phyloP scores from a whole-genome alignment of 1,140 invertebrate genomes.

The Epicauta chinensis region DNA sequence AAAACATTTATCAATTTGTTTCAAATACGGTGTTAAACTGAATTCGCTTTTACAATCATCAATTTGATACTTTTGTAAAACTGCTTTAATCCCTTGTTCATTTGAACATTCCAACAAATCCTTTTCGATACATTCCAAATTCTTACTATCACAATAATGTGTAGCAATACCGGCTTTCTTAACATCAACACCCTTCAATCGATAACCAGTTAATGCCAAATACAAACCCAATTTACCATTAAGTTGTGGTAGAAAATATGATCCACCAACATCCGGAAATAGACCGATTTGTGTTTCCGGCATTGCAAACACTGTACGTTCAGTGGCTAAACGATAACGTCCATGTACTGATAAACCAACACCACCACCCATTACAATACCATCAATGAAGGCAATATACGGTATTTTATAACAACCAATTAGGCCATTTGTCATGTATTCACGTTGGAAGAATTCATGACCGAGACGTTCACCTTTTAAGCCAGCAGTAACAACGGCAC shows the following conservation, averaged over 20 bases:
- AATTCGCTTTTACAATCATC: conserved; percentile 57
- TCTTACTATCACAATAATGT: conserved; percentile 72
- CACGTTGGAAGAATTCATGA: conserved; percentile 81
- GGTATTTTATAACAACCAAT: conserved; percentile 89
- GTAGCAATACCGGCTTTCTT: conserved; percentile 88
- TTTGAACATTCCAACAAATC: conserved; percentile 55
- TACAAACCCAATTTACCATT: conserved; percentile 82
- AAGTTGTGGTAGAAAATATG: conserved; percentile 84
- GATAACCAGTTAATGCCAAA: conserved; percentile 86
- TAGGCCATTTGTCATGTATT: conserved; percentile 86
- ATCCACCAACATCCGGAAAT: conserved; percentile 95
- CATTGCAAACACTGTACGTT: conserved; percentile 97
- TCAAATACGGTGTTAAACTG: conserved; percentile 62
- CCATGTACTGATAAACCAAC: conserved; percentile 95
- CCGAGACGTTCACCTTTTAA: conserved; percentile 56
- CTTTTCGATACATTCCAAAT: conserved; percentile 62
- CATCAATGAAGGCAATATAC: conserved; percentile 91
- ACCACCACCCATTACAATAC: conserved; percentile 98
- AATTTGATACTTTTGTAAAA: conserved; percentile 52
- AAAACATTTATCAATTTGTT: conserved; percentile 81
- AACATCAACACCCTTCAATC: conserved; percentile 82
- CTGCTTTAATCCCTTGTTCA: conserved; percentile 52
- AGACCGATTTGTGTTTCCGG: conserved; percentile 94
- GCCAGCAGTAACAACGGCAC: conserved; percentile 66
- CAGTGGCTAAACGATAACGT: conserved; percentile 88